These are phyloP conservation scores for Microplitis mediator DNA, from an alignment of 1,140 invertebrate species.

Conservation along the genomic window DNA sequence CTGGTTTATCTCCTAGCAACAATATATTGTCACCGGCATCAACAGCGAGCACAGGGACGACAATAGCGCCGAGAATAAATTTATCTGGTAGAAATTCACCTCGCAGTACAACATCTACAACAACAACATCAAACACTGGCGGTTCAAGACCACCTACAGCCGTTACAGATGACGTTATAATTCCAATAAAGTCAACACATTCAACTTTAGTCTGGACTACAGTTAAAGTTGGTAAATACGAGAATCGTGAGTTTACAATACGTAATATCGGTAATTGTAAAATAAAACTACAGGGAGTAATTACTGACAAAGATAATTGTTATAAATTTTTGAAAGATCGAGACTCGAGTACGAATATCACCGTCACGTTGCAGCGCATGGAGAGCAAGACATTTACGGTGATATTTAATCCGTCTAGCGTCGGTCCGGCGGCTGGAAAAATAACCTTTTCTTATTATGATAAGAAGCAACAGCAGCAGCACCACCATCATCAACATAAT, in stretches of 20 bases:
- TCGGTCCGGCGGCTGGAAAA: conserved; percentile 58
- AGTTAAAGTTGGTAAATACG: conserved; percentile 57
- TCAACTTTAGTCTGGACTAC: conserved; percentile 63
- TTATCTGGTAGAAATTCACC: conserved; percentile 54
- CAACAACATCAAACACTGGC: conserved; percentile 29
- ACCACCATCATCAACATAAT: too few species aligned
- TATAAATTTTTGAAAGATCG: conserved; percentile 57
- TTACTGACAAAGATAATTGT: conserved; percentile 50
- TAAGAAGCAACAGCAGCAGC: conserved; percentile 33
- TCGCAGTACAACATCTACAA: conserved; percentile 46
- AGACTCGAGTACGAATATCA: conserved; percentile 38
- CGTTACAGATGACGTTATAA: conserved; percentile 42
- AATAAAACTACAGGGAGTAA: conserved; percentile 57
- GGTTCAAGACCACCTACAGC: conserved; percentile 11
- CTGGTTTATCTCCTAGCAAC: too few species aligned
- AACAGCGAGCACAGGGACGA: neutral
- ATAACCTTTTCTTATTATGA: conserved; percentile 59
- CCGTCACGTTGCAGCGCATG: conserved; percentile 54
- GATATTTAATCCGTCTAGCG: conserved; percentile 55
- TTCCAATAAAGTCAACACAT: conserved; percentile 61
- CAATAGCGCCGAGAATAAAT: conserved; percentile 5
- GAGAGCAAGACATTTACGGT: conserved; percentile 59
- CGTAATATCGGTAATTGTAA: conserved; percentile 61
- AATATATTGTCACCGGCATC: too few species aligned
- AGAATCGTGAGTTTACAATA: conserved; percentile 60